A percentile compares a stretch with the other conserved stretches of the same genome.
phyloP scores from a whole-genome alignment of 2,113 vertebrate genomes.

The Pithys albifrons region DNA sequence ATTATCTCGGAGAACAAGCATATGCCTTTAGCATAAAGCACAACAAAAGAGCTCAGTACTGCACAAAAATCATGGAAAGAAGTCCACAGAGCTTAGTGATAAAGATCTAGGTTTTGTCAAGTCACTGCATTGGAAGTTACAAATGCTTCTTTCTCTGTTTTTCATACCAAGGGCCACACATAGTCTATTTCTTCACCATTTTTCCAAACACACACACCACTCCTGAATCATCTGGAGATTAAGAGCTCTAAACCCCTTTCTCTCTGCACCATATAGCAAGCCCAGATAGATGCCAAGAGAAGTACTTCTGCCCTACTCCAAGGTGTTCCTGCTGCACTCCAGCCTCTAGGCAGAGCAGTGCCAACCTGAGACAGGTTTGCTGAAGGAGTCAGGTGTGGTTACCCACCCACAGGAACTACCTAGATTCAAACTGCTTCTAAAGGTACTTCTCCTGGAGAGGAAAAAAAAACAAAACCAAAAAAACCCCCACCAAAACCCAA shows the following conservation, averaged over 20 bases:
- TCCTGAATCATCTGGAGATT: neutral
- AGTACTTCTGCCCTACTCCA: neutral
- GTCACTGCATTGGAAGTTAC: neutral
- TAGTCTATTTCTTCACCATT: neutral
- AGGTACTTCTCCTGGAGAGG: neutral
- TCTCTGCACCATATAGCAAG: neutral
- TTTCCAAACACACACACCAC: neutral
- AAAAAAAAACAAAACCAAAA: too few species aligned
- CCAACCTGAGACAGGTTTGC: neutral
- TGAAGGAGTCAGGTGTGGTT: neutral
- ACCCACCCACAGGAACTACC: neutral
- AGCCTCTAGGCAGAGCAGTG: neutral
- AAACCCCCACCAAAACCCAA: neutral
- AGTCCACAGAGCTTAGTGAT: neutral
- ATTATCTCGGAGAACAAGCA: neutral
- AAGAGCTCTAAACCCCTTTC: neutral
- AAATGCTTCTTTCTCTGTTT: neutral
- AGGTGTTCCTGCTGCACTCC: neutral
- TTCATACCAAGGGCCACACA: neutral
- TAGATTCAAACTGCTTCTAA: neutral
- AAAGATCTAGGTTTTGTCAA: neutral
- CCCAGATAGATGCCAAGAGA: neutral
- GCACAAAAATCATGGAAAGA: neutral
- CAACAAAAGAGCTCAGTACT: neutral
- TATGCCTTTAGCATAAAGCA: neutral